phyloP scores from a whole-genome alignment of 1,140 invertebrate species.

The Pseudomyrmex concolor region DNA sequence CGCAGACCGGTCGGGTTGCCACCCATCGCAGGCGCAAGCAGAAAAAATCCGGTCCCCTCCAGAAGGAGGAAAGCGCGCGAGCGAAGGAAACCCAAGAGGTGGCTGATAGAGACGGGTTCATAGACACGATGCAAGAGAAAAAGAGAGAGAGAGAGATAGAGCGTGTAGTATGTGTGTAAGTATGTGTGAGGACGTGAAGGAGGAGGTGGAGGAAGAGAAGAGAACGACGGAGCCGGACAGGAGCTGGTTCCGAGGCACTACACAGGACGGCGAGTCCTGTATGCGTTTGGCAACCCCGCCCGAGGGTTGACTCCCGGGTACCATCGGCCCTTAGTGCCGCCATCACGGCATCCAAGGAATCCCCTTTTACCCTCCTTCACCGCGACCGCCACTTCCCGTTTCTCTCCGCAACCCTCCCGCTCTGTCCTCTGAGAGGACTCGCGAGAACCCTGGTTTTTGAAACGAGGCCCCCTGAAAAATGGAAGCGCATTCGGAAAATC shows the following conservation, averaged over 20 bases:
- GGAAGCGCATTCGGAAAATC: slow-evolving; percentile 10
- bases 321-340: slow-evolving; percentile 68
- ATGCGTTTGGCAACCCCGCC: slow-evolving; percentile 66
- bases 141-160: slow-evolving; percentile 24
- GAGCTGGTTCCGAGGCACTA: slow-evolving; percentile 44
- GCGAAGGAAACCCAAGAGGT: slow-evolving; percentile 66
- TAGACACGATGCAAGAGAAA: slow-evolving; percentile 5
- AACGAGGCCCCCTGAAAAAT: slow-evolving; percentile 1
- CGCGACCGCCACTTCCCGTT: slow-evolving; percentile 17
- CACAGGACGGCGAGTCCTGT: slow-evolving; percentile 52
- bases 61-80: slow-evolving; percentile 73
- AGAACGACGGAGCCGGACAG: slow-evolving; percentile 62
- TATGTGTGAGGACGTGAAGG: slow-evolving; percentile 21
- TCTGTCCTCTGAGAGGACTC: slow-evolving; percentile 35
- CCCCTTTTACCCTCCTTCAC: slow-evolving; percentile 48
- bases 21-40: slow-evolving; percentile 81
- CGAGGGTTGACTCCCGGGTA: slow-evolving; percentile 71
- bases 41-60: slow-evolving; percentile 76
- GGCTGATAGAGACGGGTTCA: slow-evolving; percentile 57
- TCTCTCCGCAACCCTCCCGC: slow-evolving; percentile 32
- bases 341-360: slow-evolving; percentile 61
- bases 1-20: slow-evolving; percentile 73
- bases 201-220: slow-evolving; percentile 43
- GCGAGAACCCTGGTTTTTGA: slow-evolving; percentile 33
- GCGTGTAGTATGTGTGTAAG: background rate